Conservation (phyloP, 1,140 invertebrate species). For the Dinoponera quadriceps region DNA sequence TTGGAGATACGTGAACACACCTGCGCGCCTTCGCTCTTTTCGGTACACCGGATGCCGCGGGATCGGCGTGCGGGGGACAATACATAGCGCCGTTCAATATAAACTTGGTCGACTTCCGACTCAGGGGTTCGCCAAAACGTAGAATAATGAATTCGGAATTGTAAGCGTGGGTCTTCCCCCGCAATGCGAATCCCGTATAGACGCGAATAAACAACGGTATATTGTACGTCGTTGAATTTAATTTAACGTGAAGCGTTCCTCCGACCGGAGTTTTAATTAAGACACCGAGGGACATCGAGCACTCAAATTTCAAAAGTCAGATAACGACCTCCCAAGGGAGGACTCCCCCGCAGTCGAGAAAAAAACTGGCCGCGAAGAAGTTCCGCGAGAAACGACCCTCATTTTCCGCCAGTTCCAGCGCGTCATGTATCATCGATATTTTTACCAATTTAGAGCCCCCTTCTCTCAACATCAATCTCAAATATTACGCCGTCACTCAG, state of each 20-base stretch:
- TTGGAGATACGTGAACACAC: not conserved
- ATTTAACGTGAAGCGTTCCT: not conserved
- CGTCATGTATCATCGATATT: not conserved
- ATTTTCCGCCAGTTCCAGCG: not conserved
- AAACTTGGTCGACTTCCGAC: too few species aligned
- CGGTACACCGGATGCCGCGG: not conserved
- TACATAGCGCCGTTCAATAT: too few species aligned
- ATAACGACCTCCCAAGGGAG: not conserved
- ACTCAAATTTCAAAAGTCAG: not conserved
- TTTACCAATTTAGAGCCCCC: not conserved
- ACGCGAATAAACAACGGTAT: constrained; percentile 7
- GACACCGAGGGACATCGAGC: not conserved
- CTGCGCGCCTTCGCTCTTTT: not conserved
- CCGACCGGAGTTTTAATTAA: not conserved
- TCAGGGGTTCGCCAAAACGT: not conserved
- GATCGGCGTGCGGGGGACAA: too few species aligned
- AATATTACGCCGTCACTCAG: not conserved
- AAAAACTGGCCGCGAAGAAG: not conserved
- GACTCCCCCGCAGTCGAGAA: too few species aligned
- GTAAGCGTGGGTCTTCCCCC: not conserved
- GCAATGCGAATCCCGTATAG: not conserved
- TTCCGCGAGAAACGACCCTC: not conserved
- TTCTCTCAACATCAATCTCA: not conserved
- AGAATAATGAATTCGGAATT: not conserved
- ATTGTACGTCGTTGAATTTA: constrained; percentile 1